Evolutionary conservation across 2,888 invertebrate species (phyloP).

Genomic region (Frankliniella fusca): DNA sequence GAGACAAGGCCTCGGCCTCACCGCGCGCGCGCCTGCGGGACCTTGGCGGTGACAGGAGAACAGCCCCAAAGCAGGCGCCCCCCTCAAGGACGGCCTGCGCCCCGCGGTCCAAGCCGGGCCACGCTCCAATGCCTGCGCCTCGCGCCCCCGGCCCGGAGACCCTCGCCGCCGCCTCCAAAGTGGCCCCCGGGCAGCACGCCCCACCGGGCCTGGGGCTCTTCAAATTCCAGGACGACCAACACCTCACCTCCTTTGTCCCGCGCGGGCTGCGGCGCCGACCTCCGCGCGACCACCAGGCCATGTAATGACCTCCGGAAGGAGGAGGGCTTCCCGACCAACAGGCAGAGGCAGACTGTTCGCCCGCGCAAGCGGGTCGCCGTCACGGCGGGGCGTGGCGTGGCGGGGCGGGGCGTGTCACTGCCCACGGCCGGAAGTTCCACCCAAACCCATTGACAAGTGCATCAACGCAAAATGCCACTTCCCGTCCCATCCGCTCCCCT

Average conservation of each 20-base stretch:
- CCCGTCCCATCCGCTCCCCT: background rate
- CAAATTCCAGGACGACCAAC: background rate
- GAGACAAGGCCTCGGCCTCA: background rate
- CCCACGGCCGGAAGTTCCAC: slow-evolving; percentile 3
- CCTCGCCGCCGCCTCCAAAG: background rate
- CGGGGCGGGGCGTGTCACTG: background rate
- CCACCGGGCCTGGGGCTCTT: background rate
- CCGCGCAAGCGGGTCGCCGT: background rate
- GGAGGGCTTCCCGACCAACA: background rate
- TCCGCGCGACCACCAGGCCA: too few relatives aligned
- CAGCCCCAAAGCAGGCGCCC: too few relatives aligned
- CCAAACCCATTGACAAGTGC: slow-evolving; percentile 12
- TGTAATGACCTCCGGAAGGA: background rate
- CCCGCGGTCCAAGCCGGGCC: too few relatives aligned
- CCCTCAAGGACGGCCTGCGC: too few relatives aligned
- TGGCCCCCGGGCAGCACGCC: background rate
- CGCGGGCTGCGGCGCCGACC: background rate
- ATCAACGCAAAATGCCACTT: slow-evolving; percentile 12
- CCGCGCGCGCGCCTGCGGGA: too few relatives aligned
- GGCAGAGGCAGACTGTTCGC: background rate
- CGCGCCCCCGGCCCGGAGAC: background rate
- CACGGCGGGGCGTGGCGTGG: background rate
- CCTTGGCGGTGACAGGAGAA: too few relatives aligned
- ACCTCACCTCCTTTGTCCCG: background rate
- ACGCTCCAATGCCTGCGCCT: too few relatives aligned